Conservation (phyloP, 2,888 invertebrate genomes). For the Gibbula magus region DNA sequence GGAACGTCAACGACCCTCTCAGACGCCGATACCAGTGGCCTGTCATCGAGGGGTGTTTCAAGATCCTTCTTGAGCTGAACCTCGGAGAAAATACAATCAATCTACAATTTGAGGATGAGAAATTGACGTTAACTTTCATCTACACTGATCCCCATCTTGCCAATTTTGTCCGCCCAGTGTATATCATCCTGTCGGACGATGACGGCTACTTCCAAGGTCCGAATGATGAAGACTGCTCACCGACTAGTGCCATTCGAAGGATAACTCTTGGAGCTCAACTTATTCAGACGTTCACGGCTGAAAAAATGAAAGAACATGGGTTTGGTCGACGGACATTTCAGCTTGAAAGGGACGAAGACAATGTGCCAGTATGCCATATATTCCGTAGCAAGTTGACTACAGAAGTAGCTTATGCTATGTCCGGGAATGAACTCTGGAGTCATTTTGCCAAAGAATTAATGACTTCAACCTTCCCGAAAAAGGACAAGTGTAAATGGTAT, state of each 20-base stretch:
- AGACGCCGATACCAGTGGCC: constrained; percentile 77
- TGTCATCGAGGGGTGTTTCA: constrained; percentile 82
- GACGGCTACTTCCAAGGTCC: constrained; percentile 87
- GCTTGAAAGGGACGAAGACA: constrained; percentile 81
- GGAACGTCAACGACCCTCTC: constrained; percentile 50
- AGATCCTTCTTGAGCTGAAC: constrained; percentile 81
- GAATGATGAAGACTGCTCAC: constrained; percentile 80
- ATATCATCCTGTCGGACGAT: constrained; percentile 87
- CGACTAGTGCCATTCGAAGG: constrained; percentile 84
- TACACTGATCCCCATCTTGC: constrained; percentile 53
- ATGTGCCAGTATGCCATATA: constrained; percentile 80
- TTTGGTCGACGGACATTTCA: constrained; percentile 88
- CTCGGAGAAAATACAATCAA: constrained; percentile 81
- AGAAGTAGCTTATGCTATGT: constrained; percentile 83
- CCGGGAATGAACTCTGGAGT: constrained; percentile 87
- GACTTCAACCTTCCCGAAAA: constrained; percentile 78
- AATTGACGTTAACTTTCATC: constrained; percentile 56
- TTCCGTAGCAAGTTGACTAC: constrained; percentile 85
- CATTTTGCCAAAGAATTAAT: constrained; percentile 89
- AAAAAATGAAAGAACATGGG: constrained; percentile 88
- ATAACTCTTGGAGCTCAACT: constrained; percentile 86
- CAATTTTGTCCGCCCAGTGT: constrained; percentile 83
- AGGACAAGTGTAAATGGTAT: constrained; percentile 85
- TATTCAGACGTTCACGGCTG: constrained; percentile 90
- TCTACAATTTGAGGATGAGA: constrained; percentile 76